Base-by-base conservation (phyloP, 2,797 vertebrate genomes). In the Thripadectes ignobilis region DNA sequence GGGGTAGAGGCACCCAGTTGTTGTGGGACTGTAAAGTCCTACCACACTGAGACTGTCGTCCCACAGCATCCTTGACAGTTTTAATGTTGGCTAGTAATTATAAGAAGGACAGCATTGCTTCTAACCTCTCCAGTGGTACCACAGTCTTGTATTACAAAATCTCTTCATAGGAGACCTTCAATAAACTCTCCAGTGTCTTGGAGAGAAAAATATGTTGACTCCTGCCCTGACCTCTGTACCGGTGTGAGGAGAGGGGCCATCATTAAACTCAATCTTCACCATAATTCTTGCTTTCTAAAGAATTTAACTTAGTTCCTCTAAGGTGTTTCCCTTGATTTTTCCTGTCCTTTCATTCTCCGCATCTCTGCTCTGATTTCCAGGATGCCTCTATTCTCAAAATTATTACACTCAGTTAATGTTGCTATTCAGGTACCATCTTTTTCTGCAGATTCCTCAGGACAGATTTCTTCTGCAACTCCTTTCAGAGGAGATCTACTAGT, bases 401-500 rank as follows among this genome's bases (percentile, higher is more conserved):
- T 32, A 24, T 68, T 48, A 51, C 36, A 58, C 36, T 80, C 54
- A 46, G 80, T 88, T 93, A 65, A 90, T 88, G 61, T 88, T 92
- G 38, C 85, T 85, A 8, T 86, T 73, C 85, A 88, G 76, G 17
- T 66, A 27, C 85, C 83, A 24, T 76, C 75, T 91, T 80, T 91
- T 88, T 83, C 66, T 84, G 48, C 79, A 94, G 91, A 79, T 94
- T 88, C 55, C 41, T 86, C 85, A 74, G 71, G 59, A 95, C 30
- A 71, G 49, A 45, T 86, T 93, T 85, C 77, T 93, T 87, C 89
- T 51, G 30, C 41, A 63, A 59, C 55, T 78, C 66, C 30, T 79
- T 87, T 88, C 74, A 93, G 67, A 91, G 69, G 74, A 73, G 52
- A 63, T 43, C 55, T 91, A 73, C 82, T 61, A 67, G 26, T 73